Conservation (phyloP, 2,888 invertebrate genomes). For the Diabrotica balteata region DNA sequence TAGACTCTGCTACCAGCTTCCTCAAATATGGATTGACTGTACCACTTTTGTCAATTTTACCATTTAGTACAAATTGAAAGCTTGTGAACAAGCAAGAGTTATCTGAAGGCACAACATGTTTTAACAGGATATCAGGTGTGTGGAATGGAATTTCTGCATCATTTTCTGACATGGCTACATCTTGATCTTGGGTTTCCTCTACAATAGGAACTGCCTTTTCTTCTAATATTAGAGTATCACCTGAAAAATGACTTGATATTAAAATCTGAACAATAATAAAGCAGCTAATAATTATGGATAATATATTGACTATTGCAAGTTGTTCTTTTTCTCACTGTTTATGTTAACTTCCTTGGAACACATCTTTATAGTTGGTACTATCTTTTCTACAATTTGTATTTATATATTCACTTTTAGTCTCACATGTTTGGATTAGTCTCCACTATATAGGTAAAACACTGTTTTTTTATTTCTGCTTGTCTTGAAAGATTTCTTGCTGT, state of each 20-base stretch:
- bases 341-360: no score
- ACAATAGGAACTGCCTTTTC: constrained; percentile 58
- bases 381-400: no score
- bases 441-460: no score
- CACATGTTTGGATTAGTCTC: no score
- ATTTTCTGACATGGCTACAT: constrained; percentile 15
- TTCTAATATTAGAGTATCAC: constrained; percentile 85
- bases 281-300: no score
- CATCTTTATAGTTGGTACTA: no score
- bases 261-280: no score
- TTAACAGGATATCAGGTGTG: constrained; percentile 76
- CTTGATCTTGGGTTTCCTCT: constrained; percentile 11
- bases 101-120: constrained; percentile 92
- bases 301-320: no score
- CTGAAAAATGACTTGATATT: constrained; percentile 60
- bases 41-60: constrained; percentile 77
- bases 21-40: constrained; percentile 81
- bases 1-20: constrained; percentile 85
- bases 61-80: constrained; percentile 77
- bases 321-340: no score
- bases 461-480: no score
- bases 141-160: constrained; percentile 12
- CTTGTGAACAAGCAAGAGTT: constrained; percentile 97
- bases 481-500: no score
- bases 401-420: no score